phyloP scores from a whole-genome alignment of 2,113 vertebrate species.

The Tupaia tana region DNA sequence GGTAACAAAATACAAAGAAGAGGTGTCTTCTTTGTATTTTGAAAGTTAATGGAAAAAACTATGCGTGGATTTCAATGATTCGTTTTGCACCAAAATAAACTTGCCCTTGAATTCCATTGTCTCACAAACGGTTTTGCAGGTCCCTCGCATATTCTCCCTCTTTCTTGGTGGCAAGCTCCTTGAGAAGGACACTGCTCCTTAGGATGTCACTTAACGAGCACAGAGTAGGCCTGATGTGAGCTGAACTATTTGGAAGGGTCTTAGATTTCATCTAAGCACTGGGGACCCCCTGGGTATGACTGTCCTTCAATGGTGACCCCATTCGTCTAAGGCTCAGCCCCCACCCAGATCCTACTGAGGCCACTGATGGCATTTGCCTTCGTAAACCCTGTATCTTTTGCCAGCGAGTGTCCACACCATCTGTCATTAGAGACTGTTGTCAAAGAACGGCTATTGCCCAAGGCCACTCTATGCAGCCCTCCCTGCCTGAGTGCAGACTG shows the following conservation, averaged over 20 bases:
- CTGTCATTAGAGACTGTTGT: not conserved
- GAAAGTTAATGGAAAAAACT: too few relatives aligned
- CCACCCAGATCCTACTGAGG: not conserved
- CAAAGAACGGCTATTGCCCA: not conserved
- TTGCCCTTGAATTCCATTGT: too few relatives aligned
- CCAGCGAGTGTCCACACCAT: not conserved
- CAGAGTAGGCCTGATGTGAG: not conserved
- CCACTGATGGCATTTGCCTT: not conserved
- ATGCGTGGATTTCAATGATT: too few relatives aligned
- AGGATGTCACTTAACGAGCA: not conserved
- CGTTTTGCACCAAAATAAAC: too few relatives aligned
- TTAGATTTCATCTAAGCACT: not conserved
- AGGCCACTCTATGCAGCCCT: not conserved
- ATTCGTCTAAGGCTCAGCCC: not conserved
- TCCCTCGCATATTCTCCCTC: not conserved
- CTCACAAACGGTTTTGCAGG: too few relatives aligned
- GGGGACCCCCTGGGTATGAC: not conserved
- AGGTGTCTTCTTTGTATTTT: too few relatives aligned
- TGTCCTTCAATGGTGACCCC: not conserved
- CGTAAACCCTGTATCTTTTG: not conserved
- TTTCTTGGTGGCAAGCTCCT: not conserved
- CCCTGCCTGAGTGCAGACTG: fast-evolving
- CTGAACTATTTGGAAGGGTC: not conserved
- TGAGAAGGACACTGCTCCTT: not conserved
- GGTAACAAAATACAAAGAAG: too few relatives aligned